Conservation (phyloP, 1,140 invertebrate species). For the Ruditapes philippinarum region DNA sequence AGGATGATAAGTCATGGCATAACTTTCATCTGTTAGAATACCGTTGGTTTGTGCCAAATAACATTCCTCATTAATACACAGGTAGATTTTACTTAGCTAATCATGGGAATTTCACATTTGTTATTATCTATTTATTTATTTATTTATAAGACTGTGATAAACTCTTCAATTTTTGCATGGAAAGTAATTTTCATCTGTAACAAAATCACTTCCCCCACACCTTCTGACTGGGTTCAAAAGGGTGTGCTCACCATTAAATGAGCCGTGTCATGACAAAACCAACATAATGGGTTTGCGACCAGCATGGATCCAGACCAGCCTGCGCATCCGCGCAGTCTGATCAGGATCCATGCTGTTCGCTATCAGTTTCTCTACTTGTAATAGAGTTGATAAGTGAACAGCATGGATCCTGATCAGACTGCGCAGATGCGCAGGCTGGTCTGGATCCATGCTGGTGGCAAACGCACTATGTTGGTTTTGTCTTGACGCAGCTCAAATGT, state of each 20-base stretch:
- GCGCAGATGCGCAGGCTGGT: no score
- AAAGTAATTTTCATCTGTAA: slow-evolving; percentile 60
- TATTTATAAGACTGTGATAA: slow-evolving; percentile 71
- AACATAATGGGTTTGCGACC: no score
- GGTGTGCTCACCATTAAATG: slow-evolving; percentile 50
- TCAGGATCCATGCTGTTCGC: no score
- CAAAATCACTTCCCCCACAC: slow-evolving; percentile 21
- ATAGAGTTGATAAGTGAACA: no score
- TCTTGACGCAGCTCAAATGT: no score
- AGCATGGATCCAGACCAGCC: no score
- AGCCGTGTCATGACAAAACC: no score
- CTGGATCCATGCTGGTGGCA: no score
- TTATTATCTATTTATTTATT: slow-evolving; percentile 72
- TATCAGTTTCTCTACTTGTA: no score
- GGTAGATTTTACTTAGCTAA: slow-evolving; percentile 67
- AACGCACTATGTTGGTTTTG: no score
- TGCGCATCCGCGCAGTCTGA: no score
- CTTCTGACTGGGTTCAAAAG: slow-evolving; percentile 29
- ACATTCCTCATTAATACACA: slow-evolving; percentile 69
- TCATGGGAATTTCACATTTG: slow-evolving; percentile 67
- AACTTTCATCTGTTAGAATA: slow-evolving; percentile 44
- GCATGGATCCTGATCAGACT: no score
- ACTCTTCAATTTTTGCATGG: slow-evolving; percentile 64
- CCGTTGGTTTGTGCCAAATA: slow-evolving; percentile 69
- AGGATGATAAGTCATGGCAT: slow-evolving; percentile 50